Evolutionary conservation across 2,113 vertebrate genomes (phyloP).

Genomic region (Centrocercus urophasianus): DNA sequence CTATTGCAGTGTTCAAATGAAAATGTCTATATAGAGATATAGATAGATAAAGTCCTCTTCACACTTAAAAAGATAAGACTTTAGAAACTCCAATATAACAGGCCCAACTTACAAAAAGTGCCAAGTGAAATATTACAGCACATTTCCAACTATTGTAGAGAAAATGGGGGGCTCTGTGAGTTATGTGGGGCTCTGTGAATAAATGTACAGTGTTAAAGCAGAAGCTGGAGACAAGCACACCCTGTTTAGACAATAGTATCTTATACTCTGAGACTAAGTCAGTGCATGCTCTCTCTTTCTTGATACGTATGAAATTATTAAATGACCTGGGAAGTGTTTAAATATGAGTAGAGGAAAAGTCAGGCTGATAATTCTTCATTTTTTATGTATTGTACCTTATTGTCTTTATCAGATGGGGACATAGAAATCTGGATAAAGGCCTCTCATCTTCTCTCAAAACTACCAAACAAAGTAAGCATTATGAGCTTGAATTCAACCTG

Average conservation of each 20-base stretch:
- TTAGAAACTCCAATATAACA: background rate
- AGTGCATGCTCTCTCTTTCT: background rate
- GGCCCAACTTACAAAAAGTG: background rate
- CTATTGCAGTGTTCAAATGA: background rate
- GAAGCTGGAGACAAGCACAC: background rate
- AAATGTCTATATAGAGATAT: no score
- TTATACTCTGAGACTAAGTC: background rate
- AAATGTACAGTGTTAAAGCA: background rate
- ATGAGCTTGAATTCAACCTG: background rate
- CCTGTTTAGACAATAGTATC: background rate
- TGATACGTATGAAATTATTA: background rate
- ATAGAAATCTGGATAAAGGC: background rate
- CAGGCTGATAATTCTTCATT: background rate
- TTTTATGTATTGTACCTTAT: background rate
- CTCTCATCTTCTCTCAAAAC: background rate
- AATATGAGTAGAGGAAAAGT: background rate
- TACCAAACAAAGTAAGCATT: background rate
- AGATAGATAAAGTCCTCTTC: background rate
- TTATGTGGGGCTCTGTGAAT: background rate
- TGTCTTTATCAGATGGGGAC: background rate
- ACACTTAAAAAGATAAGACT: background rate
- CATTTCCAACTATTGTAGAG: background rate
- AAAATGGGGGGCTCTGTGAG: background rate
- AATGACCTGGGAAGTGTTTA: background rate
- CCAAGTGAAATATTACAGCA: background rate